phyloP scores from a whole-genome alignment of 2,888 invertebrate species.

The Polydrusus pterygomalis region DNA sequence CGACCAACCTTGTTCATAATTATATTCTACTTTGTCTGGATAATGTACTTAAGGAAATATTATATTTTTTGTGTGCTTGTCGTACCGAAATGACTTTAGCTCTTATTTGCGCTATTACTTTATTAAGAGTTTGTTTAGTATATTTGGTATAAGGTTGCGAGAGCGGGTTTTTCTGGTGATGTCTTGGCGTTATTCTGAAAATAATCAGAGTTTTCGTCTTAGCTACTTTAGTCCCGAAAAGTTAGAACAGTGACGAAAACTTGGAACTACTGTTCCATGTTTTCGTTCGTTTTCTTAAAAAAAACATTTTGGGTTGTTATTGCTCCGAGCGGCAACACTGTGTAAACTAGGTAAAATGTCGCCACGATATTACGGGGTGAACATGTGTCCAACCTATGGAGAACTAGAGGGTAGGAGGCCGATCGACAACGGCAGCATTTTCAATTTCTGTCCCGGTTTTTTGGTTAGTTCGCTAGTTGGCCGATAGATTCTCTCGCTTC shows the following conservation, averaged over 20 bases:
- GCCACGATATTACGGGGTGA: too few species aligned
- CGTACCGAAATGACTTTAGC: background rate
- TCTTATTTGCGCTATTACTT: background rate
- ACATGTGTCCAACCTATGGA: too few species aligned
- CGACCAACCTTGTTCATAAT: conserved; percentile 19
- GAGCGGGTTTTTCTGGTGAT: background rate
- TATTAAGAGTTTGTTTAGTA: background rate
- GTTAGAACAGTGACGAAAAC: conserved; percentile 8
- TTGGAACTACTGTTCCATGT: too few species aligned
- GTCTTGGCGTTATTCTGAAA: background rate
- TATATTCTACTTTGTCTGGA: conserved; percentile 5
- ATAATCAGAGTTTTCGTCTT: background rate
- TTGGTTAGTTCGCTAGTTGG: too few species aligned
- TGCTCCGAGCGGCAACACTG: too few species aligned
- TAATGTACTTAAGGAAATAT: conserved; percentile 2
- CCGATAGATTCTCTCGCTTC: too few species aligned
- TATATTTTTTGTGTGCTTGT: conserved; percentile 3
- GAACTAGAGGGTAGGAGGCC: too few species aligned
- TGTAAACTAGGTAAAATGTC: too few species aligned
- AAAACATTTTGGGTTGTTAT: too few species aligned
- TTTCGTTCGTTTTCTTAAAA: too few species aligned
- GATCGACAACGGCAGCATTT: too few species aligned
- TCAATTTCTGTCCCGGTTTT: too few species aligned
- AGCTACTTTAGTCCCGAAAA: background rate
- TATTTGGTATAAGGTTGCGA: background rate